Evolutionary conservation across 2,797 vertebrate species (phyloP).

Genomic region (Gambelia wislizenii): DNA sequence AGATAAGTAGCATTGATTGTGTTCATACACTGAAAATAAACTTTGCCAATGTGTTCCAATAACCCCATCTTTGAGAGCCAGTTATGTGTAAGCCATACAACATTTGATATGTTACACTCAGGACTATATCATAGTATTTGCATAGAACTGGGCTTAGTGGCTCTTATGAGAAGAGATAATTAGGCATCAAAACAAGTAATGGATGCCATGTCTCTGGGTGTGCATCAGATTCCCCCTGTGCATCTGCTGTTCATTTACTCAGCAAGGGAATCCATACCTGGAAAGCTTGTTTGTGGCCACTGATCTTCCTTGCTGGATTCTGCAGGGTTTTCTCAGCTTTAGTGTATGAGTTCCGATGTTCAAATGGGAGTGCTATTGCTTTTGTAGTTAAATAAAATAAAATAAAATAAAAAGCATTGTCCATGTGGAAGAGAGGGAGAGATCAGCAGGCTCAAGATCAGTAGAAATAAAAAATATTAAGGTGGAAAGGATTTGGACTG

Average conservation of each 20-base stretch:
- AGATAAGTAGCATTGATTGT: not conserved
- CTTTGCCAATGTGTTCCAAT: not conserved
- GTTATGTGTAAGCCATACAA: not conserved
- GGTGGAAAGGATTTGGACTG: not conserved
- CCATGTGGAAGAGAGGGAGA: not conserved
- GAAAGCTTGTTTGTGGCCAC: not conserved
- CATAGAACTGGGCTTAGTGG: not conserved
- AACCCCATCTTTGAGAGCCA: not conserved
- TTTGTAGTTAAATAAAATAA: not conserved
- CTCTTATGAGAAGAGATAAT: not conserved
- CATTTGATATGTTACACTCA: not conserved
- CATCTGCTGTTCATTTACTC: not conserved
- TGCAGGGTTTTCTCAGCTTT: not conserved
- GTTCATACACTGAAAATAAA: not conserved
- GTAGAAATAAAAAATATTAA: not conserved
- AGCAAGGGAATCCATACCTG: not conserved
- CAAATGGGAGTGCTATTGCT: not conserved
- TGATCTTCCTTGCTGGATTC: not conserved
- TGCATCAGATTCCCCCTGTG: too few species aligned
- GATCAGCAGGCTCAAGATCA: not conserved
- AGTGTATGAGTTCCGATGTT: not conserved
- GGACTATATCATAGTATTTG: not conserved
- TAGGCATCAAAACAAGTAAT: not conserved
- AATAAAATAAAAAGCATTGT: not conserved
- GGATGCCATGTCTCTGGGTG: not conserved